phyloP scores from a whole-genome alignment of 2,888 invertebrate genomes.

The Philopedon plagiatum region DNA sequence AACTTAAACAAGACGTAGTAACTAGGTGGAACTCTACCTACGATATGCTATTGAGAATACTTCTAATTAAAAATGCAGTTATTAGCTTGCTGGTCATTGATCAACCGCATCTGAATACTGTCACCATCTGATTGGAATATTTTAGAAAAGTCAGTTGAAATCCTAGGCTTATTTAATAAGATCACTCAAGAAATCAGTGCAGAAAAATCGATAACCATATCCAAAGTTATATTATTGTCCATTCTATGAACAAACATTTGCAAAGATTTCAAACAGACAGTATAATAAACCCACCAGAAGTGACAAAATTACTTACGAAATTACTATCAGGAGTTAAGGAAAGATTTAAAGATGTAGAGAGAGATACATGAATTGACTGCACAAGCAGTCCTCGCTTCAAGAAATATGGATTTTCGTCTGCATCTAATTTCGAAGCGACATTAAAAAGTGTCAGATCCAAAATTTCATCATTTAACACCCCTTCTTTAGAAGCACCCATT shows the following conservation, averaged over 20 bases:
- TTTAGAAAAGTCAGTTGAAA: too few relatives aligned
- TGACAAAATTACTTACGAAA: constrained; percentile 16
- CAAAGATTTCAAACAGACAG: constrained; percentile 4
- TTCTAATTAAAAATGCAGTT: too few relatives aligned
- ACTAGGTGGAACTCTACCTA: too few relatives aligned
- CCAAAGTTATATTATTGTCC: background rate
- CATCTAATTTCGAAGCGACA: constrained; percentile 15
- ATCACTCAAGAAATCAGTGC: constrained; percentile 4
- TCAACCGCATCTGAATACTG: too few relatives aligned
- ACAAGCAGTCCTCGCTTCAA: constrained; percentile 38
- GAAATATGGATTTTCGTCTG: constrained; percentile 34
- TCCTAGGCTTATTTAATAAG: constrained; percentile 9
- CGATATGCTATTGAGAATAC: too few relatives aligned
- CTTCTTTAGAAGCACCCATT: too few relatives aligned
- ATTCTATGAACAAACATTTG: too few relatives aligned
- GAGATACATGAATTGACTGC: too few relatives aligned
- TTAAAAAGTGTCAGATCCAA: too few relatives aligned
- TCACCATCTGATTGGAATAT: too few relatives aligned
- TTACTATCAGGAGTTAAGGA: constrained; percentile 27
- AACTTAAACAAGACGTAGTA: too few relatives aligned
- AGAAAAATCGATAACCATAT: background rate
- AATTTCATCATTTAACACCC: constrained; percentile 34
- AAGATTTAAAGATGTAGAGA: constrained; percentile 31
- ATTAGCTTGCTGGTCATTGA: too few relatives aligned
- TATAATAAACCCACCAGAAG: constrained; percentile 32